These are phyloP conservation scores for Erpornis zantholeuca DNA, from an alignment of 2,113 vertebrate genomes.

Conservation along the genomic window DNA sequence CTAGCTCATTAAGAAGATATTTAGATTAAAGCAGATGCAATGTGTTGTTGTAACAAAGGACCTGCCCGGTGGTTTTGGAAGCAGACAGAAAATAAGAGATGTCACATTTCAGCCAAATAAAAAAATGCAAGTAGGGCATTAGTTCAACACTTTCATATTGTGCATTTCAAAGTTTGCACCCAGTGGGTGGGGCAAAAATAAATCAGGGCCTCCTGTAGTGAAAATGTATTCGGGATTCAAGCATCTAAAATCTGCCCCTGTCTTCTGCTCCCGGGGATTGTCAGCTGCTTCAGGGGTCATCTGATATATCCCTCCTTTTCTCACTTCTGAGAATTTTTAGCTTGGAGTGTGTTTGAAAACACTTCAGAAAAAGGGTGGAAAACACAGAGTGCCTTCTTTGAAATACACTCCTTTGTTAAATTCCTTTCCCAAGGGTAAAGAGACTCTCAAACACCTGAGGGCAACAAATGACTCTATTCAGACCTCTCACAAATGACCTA, in stretches of 20 bases:
- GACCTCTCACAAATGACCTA: slow-evolving; percentile 44
- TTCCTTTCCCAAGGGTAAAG: slow-evolving; percentile 54
- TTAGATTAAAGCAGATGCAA: not conserved
- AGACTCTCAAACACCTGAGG: slow-evolving; percentile 59
- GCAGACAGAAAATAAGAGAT: not conserved
- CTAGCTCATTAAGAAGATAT: not conserved
- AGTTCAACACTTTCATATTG: not conserved
- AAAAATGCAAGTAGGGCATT: slow-evolving; percentile 19
- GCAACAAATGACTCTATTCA: slow-evolving; percentile 52
- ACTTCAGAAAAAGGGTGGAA: slow-evolving; percentile 60
- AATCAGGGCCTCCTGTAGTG: slow-evolving; percentile 38
- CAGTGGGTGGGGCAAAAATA: slow-evolving; percentile 54
- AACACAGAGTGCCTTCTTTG: slow-evolving; percentile 62
- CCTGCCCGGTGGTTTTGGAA: not conserved
- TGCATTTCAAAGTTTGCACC: slow-evolving; percentile 53
- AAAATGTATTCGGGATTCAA: slow-evolving; percentile 37
- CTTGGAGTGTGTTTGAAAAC: slow-evolving; percentile 66
- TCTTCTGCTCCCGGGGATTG: slow-evolving; percentile 26
- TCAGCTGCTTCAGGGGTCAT: slow-evolving; percentile 40
- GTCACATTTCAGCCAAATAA: slow-evolving; percentile 15
- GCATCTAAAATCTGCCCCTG: slow-evolving; percentile 2
- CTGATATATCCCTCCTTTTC: slow-evolving; percentile 40
- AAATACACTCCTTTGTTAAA: slow-evolving; percentile 64
- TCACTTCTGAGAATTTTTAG: slow-evolving; percentile 57
- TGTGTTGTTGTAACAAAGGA: not conserved